Percentiles rank a stretch among this genome's conserved stretches.
phyloP scores from a whole-genome alignment of 2,888 invertebrate genomes.

The Ophraella communa region DNA sequence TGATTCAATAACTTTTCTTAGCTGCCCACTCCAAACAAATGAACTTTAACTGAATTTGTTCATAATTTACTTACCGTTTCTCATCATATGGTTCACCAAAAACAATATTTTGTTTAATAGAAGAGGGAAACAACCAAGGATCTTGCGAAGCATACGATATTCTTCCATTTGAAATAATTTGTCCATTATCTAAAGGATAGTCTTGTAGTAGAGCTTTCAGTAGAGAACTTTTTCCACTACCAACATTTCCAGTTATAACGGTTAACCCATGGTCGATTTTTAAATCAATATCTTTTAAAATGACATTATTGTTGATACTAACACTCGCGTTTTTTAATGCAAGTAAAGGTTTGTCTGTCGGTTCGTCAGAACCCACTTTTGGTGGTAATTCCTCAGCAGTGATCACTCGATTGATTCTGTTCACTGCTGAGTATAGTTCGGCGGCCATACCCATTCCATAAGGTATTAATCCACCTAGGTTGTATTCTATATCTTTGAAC shows the following conservation, averaged over 20 bases:
- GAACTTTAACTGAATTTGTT: too few species aligned
- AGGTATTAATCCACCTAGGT: constrained; percentile 89
- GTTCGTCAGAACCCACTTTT: constrained; percentile 6
- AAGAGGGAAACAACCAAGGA: constrained; percentile 52
- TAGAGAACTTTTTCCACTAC: constrained; percentile 49
- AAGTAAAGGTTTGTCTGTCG: constrained; percentile 23
- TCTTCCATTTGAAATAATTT: constrained; percentile 39
- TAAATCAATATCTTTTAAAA: constrained; percentile 59
- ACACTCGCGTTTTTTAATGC: constrained; percentile 31
- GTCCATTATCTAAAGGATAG: constrained; percentile 40
- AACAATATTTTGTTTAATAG: constrained; percentile 52
- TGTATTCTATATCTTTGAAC: constrained; percentile 63
- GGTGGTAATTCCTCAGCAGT: constrained; percentile 33
- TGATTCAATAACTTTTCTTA: too few species aligned
- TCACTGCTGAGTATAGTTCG: constrained; percentile 44
- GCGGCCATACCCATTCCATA: constrained; percentile 63
- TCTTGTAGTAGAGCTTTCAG: constrained; percentile 49
- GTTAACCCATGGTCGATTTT: constrained; percentile 58
- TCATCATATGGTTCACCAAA: constrained; percentile 54
- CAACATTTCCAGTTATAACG: constrained; percentile 69
- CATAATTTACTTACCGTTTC: constrained; percentile 33
- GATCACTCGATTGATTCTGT: constrained; percentile 38
- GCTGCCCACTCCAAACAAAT: too few species aligned
- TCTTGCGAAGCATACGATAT: constrained; percentile 52
- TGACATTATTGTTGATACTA: constrained; percentile 43